Base-by-base conservation (phyloP, 2,113 vertebrate species). In the Stegastes partitus region DNA sequence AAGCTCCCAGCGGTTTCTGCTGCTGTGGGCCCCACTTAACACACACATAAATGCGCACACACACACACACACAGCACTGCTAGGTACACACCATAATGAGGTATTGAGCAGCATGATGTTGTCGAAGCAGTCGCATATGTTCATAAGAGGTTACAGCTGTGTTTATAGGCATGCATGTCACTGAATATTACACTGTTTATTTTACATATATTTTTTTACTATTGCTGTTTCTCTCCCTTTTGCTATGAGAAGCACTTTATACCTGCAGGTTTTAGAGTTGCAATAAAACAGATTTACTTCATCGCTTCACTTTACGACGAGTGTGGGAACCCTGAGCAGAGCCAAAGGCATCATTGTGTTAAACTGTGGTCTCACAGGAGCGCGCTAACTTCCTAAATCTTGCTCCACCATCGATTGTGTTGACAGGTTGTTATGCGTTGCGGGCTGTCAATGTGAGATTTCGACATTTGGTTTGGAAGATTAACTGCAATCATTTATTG, bases 201-300 rank as follows among this genome's bases (percentile, higher is more conserved):
- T 45, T n/a, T n/a, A n/a, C n/a, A n/a, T n/a, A n/a, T n/a, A n/a
- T n/a, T n/a, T n/a, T 68, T 4, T 31, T 34, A 9, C 10, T 64
- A 54, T 61, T 57, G 23, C 34, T 39, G 16, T 50, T 47, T 62
- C 45, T 15, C 50, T 34, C 31, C 31, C 10, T 62, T 57, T 37
- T 74, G 67, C 69, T 65, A 28, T 49, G 56, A 67, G 56, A 80
- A 47, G 72, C 66, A 68, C 18, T 89, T 77, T 57, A 25, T 75
- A 8, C 53, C 58, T 19, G 11, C 14, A 47, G 61, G 25, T 42
- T 42, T 80, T 65, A 74, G 39, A 23, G 34, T 15, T 28, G 64
- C 79, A n/a, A 19, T 85, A 37, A 85, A 83, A 39, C 14, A 77
- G 74, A 83, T 87, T 85, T 77, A 83, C 71, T 74, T 51, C 25